Base-by-base conservation (phyloP, 2,113 vertebrate species). In the Ochotona princeps region DNA sequence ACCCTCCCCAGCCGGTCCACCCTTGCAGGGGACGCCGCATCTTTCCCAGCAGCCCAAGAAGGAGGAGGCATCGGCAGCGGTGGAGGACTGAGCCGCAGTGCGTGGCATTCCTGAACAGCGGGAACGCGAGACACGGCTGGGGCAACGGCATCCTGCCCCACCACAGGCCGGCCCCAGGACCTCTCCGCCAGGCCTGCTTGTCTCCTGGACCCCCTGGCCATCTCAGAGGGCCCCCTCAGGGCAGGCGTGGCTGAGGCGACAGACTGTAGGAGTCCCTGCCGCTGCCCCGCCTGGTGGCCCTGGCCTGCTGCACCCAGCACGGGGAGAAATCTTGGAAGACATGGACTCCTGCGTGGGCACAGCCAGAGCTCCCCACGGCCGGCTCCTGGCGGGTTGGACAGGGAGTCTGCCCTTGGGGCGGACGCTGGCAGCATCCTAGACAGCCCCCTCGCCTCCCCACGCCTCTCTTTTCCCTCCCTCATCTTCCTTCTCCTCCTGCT, bases 1-100 rank as follows among this genome's bases (percentile, higher is more conserved):
- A 49, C 93, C 94, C 92, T 61, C 93, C 87, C 97, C 94, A 76
- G 94, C 7, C 69, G n/a, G 61, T 70, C 35, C 25, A n/a, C 81
- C 5, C 57, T 0, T 11, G 57, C 80, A 57, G 54, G 12, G 54
- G 38, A 44, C 38, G 38, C 38, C 6, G 38, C 38, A 44, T 44
- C 38, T 44, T 44, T 44, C 38, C 35, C 51, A 13, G 93, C 61
- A 69, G 63, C 90, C 84, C 35, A 0, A 88, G 85, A 80, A 92
- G 89, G 76, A 91, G 25, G 87, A 91, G 18, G 54, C 17, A 44
- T 44, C 38, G 38, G 38, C 38, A 44, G 38, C 38, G 38, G 38
- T 44, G 38, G 38, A 44, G 87, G 89, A 32, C 89, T 32, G 70
- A 21, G 30, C 79, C 65, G 79, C 74, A 44, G 38, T 44, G 38